These are phyloP conservation scores for Contarinia nasturtii DNA, from an alignment of 1,140 invertebrate genomes.

Conservation along the genomic window DNA sequence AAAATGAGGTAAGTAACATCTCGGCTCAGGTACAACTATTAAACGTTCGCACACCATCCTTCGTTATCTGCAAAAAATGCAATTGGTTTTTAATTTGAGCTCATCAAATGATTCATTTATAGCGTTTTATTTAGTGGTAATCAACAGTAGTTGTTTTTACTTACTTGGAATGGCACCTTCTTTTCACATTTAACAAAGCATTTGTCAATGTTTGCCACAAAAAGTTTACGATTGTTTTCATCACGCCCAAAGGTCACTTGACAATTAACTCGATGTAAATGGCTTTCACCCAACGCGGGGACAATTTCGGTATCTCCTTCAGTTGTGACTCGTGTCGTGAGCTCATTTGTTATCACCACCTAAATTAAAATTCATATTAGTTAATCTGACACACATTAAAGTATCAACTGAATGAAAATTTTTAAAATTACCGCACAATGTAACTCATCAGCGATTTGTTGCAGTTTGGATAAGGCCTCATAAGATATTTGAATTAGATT, in stretches of 20 bases:
- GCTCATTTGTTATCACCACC: constrained; percentile 32
- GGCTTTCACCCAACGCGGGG: constrained; percentile 25
- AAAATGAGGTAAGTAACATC: too few relatives aligned
- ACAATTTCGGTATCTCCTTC: constrained; percentile 19
- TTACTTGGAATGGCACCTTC: too few relatives aligned
- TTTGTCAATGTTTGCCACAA: constrained; percentile 5
- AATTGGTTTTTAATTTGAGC: too few relatives aligned
- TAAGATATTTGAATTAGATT: constrained; percentile 9
- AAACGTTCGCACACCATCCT: too few relatives aligned
- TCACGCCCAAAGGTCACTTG: constrained; percentile 5
- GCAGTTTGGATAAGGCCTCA: constrained; percentile 10
- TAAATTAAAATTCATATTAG: constrained; percentile 12
- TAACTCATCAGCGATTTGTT: constrained; percentile 8
- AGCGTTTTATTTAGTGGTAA: too few relatives aligned
- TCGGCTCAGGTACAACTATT: too few relatives aligned
- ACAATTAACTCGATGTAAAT: constrained; percentile 24
- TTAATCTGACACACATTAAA: too few relatives aligned
- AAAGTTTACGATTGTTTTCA: constrained; percentile 1
- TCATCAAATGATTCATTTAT: too few relatives aligned
- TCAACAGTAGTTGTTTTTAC: too few relatives aligned
- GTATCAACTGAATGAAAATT: too few relatives aligned
- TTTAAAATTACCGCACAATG: constrained; percentile 11
- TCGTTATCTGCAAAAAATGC: too few relatives aligned
- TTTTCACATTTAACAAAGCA: background rate
- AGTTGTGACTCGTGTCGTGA: constrained; percentile 27